These are phyloP conservation scores for Athalia cordata DNA, from an alignment of 2,888 invertebrate genomes.

Conservation along the genomic window DNA sequence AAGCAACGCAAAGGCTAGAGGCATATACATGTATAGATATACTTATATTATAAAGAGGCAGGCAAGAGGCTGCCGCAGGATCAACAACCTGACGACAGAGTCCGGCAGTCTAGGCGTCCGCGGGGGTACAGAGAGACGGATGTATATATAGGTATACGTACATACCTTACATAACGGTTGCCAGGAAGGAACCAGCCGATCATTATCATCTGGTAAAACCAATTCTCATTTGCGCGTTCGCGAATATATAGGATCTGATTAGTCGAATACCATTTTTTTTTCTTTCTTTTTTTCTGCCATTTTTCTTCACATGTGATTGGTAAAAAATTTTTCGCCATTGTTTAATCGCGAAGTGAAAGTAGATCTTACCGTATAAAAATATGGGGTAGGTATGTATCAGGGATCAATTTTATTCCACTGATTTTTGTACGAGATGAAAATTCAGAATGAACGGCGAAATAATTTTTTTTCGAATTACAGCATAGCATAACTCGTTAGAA, in stretches of 20 bases:
- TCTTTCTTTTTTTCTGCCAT: not conserved
- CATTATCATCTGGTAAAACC: not conserved
- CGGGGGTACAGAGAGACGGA: not conserved
- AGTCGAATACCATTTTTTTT: not conserved
- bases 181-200: conserved; percentile 25
- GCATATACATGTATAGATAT: no score
- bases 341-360: no score
- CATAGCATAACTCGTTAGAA: no score
- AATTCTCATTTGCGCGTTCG: not conserved
- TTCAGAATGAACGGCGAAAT: no score
- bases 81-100: conserved; percentile 44
- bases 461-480: no score
- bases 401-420: no score
- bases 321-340: not conserved
- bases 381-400: no score
- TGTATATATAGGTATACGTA: no score
- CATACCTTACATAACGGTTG: conserved; percentile 35
- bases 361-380: no score
- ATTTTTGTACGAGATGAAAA: no score
- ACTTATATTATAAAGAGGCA: not conserved
- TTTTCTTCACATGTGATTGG: not conserved
- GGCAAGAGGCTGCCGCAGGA: conserved; percentile 35
- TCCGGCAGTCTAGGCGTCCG: conserved; percentile 28
- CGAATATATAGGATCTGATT: not conserved
- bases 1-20: no score